Percentiles rank a stretch among this genome's conserved stretches.
phyloP scores from a whole-genome alignment of 2,888 invertebrate genomes.

The Allophyes oxyacanthae region DNA sequence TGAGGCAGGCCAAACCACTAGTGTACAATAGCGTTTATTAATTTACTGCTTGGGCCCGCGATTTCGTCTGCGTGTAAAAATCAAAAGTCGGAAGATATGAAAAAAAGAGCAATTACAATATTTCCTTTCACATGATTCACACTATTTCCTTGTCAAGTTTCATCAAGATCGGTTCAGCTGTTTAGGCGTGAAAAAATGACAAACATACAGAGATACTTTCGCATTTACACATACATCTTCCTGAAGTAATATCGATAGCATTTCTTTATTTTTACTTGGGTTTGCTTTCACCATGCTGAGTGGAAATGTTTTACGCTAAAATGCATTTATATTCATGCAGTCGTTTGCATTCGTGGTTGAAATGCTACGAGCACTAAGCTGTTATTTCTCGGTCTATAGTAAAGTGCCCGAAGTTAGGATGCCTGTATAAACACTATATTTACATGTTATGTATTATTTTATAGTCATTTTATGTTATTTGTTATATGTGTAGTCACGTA shows the following conservation, averaged over 20 bases:
- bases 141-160: no score
- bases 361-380: slow-evolving; percentile 52
- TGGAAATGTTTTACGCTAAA: slow-evolving; percentile 55
- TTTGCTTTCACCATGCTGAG: slow-evolving; percentile 58
- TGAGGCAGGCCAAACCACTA: no score
- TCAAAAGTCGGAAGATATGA: no score
- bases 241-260: slow-evolving; percentile 35
- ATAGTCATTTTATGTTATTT: slow-evolving; percentile 55
- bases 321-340: slow-evolving; percentile 63
- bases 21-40: no score
- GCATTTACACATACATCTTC: no score
- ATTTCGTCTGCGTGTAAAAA: no score
- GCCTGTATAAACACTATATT: slow-evolving; percentile 51
- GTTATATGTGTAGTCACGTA: slow-evolving; percentile 59
- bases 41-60: no score
- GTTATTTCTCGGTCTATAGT: slow-evolving; percentile 54
- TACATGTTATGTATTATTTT: slow-evolving; percentile 50
- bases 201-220: no score
- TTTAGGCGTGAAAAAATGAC: no score
- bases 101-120: no score
- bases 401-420: slow-evolving; percentile 53
- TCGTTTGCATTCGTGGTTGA: slow-evolving; percentile 59
- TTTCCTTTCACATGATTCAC: not conserved
- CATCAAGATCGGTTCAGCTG: no score
- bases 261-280: slow-evolving; percentile 37